Conservation (phyloP, 2,888 invertebrate species). For the Cactoblastis cactorum region DNA sequence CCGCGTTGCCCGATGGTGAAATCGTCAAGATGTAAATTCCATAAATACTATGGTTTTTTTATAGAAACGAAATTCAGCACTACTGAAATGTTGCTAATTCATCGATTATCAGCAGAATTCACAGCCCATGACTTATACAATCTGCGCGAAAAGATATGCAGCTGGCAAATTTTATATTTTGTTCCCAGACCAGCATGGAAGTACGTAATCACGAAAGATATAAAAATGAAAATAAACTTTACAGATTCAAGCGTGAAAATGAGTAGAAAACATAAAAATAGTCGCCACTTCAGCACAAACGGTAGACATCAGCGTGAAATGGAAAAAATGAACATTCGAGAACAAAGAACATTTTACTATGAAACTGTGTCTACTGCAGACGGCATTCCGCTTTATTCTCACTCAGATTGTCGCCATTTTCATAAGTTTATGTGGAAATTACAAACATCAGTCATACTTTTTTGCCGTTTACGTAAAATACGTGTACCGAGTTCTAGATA, state of each 20-base stretch:
- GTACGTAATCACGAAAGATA: too few relatives aligned
- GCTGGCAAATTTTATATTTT: too few relatives aligned
- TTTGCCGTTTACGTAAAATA: background rate
- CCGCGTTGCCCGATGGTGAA: too few relatives aligned
- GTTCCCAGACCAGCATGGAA: too few relatives aligned
- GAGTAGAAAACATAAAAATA: background rate
- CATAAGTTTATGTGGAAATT: background rate
- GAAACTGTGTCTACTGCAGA: background rate
- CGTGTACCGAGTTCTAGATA: too few relatives aligned
- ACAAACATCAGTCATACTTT: background rate
- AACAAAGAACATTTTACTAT: background rate
- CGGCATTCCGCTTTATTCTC: background rate
- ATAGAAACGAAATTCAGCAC: too few relatives aligned
- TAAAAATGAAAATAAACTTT: background rate
- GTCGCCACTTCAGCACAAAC: conserved; percentile 1
- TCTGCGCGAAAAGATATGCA: too few relatives aligned
- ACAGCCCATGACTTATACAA: too few relatives aligned
- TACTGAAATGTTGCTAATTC: too few relatives aligned
- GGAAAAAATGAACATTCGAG: background rate
- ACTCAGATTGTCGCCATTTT: background rate
- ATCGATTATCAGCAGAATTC: too few relatives aligned
- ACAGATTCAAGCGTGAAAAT: background rate
- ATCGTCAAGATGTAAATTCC: too few relatives aligned
- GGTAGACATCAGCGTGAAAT: background rate
- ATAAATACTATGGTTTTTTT: too few relatives aligned